Base-by-base conservation (phyloP, 2,888 invertebrate species). In the Eupithecia centaureata region DNA sequence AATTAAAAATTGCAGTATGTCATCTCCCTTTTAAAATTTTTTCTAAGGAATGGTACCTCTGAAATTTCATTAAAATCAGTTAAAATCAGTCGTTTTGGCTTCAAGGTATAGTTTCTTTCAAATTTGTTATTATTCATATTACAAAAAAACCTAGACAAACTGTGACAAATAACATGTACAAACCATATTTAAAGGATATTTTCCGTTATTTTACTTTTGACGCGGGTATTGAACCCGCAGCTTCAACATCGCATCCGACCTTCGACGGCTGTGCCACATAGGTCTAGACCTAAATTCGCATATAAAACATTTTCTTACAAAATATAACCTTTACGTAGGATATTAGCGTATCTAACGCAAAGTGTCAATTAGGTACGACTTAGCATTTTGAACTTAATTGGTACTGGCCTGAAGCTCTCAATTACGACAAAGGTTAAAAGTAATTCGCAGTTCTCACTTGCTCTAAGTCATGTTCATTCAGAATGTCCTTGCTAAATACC, bases 341-440 rank as follows among this genome's bases (percentile, higher is more conserved):
- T 47, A 47, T 47, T 27, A 52, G 25, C 52, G 27, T 15, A 30
- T 30, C 56, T 56, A 30, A 30, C 56, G 30, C 30, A n/a, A 30
- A 28, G 52, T 35, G 54, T 62, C 62, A 56, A 63, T 56, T 57
- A 63, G 35, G 38, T 57, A n/a, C 33, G 8, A 58, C 35, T 33
- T 58, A 35, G 58, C 22, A 58, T 30, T 56, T 56, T 18, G 56
- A 56, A 56, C 51, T 52, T 61, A 51, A 60, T 52, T 52, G 59
- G 28, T 38, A 35, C 18, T 35, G 18, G 58, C 51, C 32, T 15
- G 30, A 60, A 59, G 65, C 59, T 65, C 65, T 65, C 52, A 51
- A 57, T 65, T 65, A 61, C 60, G 18, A 18, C 18, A 65, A 61
- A 61, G 61, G 65, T 65, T 66, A 25, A 64, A 58, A 38, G 27